A percentile compares a stretch with the other conserved stretches of the same genome.
phyloP scores from a whole-genome alignment of 2,888 invertebrate species.

The Chymomyza fuscimana region DNA sequence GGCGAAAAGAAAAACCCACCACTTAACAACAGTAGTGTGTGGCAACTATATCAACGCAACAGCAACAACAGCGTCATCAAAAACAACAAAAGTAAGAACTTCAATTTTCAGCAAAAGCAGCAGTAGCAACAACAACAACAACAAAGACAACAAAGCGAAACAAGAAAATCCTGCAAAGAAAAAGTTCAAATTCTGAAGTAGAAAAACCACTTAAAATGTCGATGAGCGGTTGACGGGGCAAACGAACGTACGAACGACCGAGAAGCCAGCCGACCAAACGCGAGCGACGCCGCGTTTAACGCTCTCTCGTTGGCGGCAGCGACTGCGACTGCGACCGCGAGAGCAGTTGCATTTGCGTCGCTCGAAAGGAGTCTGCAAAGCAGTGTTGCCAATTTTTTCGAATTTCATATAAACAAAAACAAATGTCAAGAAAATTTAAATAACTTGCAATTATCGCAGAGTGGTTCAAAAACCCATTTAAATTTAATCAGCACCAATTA shows the following conservation, averaged over 20 bases:
- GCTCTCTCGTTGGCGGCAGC: neutral
- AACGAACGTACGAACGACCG: constrained; percentile 20
- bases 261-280: constrained; percentile 34
- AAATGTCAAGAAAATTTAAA: no score
- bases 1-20: constrained; percentile 61
- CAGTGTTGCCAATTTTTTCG: no score
- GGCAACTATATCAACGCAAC: constrained; percentile 48
- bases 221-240: constrained; percentile 58
- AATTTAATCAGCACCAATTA: no score
- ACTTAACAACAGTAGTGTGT: constrained; percentile 53
- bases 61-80: constrained; percentile 22
- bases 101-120: constrained; percentile 51
- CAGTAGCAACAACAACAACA: constrained; percentile 28
- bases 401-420: no score
- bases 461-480: no score
- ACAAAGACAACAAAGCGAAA: constrained; percentile 38
- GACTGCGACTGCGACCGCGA: neutral
- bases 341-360: constrained; percentile 6
- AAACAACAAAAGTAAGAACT: constrained; percentile 54
- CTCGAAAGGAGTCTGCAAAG: constrained; percentile 60
- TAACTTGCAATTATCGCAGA: no score
- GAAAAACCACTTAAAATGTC: constrained; percentile 74
- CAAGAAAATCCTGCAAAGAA: constrained; percentile 70
- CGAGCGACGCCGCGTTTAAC: neutral
- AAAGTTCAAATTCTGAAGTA: constrained; percentile 66